Conservation (phyloP, 2,113 vertebrate species). For the Peromyscus californicus region DNA sequence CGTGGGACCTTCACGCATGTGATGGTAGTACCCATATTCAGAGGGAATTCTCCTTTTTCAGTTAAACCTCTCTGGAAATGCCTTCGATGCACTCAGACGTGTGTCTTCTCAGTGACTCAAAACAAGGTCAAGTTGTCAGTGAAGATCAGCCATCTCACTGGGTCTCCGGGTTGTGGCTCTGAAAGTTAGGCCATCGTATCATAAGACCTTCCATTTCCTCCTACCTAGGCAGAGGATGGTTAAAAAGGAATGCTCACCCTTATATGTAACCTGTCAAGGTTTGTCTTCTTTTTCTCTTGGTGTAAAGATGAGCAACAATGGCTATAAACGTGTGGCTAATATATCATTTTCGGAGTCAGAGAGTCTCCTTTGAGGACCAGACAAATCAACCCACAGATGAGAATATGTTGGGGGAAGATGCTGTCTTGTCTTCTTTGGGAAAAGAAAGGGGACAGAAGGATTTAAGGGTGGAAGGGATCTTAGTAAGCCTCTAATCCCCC, state of each 20-base stretch:
- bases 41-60: neutral
- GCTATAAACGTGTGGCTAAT: neutral
- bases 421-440: neutral
- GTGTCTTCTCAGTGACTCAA: neutral
- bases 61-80: neutral
- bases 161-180: neutral
- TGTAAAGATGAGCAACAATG: neutral
- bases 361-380: neutral
- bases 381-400: neutral
- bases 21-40: neutral
- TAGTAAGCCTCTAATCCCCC: neutral
- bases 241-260: neutral
- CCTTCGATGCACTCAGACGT: neutral
- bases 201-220: neutral
- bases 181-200: neutral
- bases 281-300: neutral
- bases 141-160: neutral
- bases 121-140: neutral
- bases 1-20: no score
- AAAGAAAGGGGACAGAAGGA: constrained; percentile 23
- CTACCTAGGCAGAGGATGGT: neutral
- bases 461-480: neutral
- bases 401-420: neutral
- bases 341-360: constrained; percentile 26
- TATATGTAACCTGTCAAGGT: fast-evolving